These are phyloP conservation scores for Meloidogyne chitwoodi DNA, from an alignment of 1,140 invertebrate genomes.

Conservation along the genomic window DNA sequence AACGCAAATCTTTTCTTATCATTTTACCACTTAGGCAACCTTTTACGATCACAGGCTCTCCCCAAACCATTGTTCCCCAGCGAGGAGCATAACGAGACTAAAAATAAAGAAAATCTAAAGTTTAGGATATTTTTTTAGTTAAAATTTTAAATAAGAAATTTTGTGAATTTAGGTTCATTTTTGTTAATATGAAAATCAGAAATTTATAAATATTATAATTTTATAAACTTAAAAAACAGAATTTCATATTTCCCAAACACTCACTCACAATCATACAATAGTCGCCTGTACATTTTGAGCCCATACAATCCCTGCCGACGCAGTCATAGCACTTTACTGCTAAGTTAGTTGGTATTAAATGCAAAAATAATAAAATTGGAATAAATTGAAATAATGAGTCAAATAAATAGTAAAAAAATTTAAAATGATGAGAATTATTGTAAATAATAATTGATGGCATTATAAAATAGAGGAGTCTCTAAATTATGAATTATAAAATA, in stretches of 20 bases:
- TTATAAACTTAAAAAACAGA: neutral
- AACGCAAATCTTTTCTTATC: conserved; percentile 43
- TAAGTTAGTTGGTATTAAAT: neutral
- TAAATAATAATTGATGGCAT: neutral
- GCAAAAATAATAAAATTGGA: neutral
- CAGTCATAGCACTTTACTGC: conserved; percentile 52
- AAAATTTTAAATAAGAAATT: neutral
- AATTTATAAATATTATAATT: neutral
- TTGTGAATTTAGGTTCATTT: too few species aligned
- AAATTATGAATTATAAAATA: too few species aligned
- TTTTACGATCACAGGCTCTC: conserved; percentile 53
- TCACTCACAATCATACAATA: conserved; percentile 39
- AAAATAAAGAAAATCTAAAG: neutral
- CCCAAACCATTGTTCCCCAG: conserved; percentile 50
- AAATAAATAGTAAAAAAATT: neutral
- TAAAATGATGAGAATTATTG: neutral
- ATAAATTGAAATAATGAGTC: neutral
- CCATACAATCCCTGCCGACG: conserved; percentile 56
- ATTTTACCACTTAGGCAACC: conserved; percentile 53
- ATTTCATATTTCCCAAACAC: neutral
- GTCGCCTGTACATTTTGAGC: conserved; percentile 50
- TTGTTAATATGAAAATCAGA: too few species aligned
- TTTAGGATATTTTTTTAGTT: neutral
- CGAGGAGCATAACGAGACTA: conserved; percentile 49
- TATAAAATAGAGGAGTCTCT: neutral